Conservation (phyloP, 2,888 invertebrate species). For the Apodemia zela region DNA sequence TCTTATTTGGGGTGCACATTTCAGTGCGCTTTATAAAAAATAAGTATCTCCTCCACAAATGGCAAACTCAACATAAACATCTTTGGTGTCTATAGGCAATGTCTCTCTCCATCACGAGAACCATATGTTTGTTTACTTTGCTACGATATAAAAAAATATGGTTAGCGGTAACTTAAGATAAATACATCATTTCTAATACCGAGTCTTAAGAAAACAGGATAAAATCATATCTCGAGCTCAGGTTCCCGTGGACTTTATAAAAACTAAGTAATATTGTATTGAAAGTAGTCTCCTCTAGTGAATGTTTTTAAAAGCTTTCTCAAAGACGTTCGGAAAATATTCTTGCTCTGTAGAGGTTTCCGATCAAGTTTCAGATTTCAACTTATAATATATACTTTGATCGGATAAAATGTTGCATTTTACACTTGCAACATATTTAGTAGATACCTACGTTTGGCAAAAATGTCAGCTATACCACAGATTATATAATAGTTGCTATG, state of each 20-base stretch:
- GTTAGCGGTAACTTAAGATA: background rate
- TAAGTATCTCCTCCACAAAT: too few relatives aligned
- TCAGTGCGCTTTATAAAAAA: too few relatives aligned
- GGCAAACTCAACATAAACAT: too few relatives aligned
- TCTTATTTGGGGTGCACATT: too few relatives aligned
- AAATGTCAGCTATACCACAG: too few relatives aligned
- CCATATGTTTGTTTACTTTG: too few relatives aligned
- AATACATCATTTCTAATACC: background rate
- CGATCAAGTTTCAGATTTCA: constrained; percentile 8
- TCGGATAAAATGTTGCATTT: background rate
- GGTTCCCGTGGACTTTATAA: background rate
- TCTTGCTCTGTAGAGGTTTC: background rate
- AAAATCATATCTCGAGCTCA: background rate
- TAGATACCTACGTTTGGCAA: too few relatives aligned
- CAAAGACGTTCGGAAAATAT: constrained; percentile 9
- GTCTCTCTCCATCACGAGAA: too few relatives aligned
- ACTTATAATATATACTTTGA: background rate
- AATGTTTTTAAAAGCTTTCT: constrained; percentile 13
- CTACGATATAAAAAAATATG: background rate
- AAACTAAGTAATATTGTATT: constrained; percentile 15
- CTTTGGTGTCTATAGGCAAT: too few relatives aligned
- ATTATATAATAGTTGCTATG: too few relatives aligned
- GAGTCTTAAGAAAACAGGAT: background rate
- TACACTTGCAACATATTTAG: background rate
- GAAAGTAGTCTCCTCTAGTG: background rate